Percentiles rank a stretch among this genome's conserved stretches.
phyloP scores from a whole-genome alignment of 2,888 invertebrate genomes.

The Hirtodrosophila trivittata region DNA sequence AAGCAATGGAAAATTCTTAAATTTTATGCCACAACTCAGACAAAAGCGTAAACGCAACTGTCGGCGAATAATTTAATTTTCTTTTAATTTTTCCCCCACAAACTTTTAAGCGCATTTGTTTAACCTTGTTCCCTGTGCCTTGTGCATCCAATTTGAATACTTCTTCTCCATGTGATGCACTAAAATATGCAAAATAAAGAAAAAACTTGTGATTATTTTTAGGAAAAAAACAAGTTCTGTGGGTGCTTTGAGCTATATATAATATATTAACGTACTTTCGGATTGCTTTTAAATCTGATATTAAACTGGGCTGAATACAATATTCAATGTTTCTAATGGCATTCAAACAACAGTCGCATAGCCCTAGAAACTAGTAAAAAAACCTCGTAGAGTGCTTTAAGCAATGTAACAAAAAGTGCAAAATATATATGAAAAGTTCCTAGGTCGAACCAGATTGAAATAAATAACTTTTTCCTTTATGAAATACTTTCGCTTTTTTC shows the following conservation, averaged over 20 bases:
- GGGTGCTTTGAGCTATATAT: not conserved
- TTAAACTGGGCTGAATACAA: too few species aligned
- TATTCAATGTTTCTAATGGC: too few species aligned
- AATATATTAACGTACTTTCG: too few species aligned
- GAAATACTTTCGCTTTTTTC: not conserved
- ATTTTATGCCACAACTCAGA: constrained; percentile 36
- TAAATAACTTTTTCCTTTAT: not conserved
- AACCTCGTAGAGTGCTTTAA: not conserved
- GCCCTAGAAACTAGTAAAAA: too few species aligned
- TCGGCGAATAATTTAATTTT: constrained; percentile 58
- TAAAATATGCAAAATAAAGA: too few species aligned
- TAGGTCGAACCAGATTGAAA: too few species aligned
- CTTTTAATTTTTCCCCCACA: constrained; percentile 59
- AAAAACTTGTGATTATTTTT: not conserved
- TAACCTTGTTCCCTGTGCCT: constrained; percentile 31
- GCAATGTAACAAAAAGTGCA: constrained; percentile 26
- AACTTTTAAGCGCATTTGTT: constrained; percentile 46
- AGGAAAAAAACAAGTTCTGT: not conserved
- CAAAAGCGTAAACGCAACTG: constrained; percentile 10
- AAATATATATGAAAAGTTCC: not conserved
- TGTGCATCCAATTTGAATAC: constrained; percentile 19
- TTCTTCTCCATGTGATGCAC: not conserved
- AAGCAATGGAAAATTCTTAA: constrained; percentile 27
- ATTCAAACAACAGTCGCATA: too few species aligned
- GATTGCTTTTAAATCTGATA: too few species aligned